Evolutionary conservation across 2,888 invertebrate genomes (phyloP), one percentile per base, ranked within the genome.

Genomic region (Calephelis perditalis): DNA sequence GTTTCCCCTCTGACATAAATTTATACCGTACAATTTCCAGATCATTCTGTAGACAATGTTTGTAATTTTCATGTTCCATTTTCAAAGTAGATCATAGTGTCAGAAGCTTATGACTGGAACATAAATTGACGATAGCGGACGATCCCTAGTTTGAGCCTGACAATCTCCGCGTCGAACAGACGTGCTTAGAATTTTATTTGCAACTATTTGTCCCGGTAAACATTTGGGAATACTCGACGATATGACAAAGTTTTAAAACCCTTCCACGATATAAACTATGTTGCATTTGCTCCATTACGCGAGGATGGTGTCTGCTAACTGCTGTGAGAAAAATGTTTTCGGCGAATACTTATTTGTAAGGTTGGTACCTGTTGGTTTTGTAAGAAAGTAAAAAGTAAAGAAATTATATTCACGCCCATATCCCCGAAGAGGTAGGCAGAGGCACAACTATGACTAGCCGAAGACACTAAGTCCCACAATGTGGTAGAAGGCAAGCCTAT

Each of bases 171-270:
- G 69, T 67, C 69, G 67, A 63, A 68, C 69, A 73, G 71, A 79
- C 83, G 83, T 83, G 84, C 73, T 63, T 63, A 71, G 82, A 83
- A 84, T 84, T 68, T n/a, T 69, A 37, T 37, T 49, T 58, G 44
- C 35, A 56, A 37, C 40, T 49, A 49, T 15, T 49, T 49, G 47
- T 49, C 47, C 47, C 12, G 15, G 47, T 12, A 49, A 49, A 49
- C 47, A 49, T 49, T 49, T 49, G 47, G 47, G 47, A 49, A 49
- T 49, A 49, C 15, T 49, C 47, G 12, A 49, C 46, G 46, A 46
- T 15, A 49, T 26, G 7, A 49, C 15, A 49, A 49, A 49, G 47
- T 49, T 49, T 49, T 49, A 49, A 49, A 49, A 26, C 26, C 47
- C 47, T 4, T 26, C 15, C 12, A 49, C 47, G 15, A 47, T 2